phyloP scores from a whole-genome alignment of 2,888 invertebrate genomes.

The Volucella zonaria region DNA sequence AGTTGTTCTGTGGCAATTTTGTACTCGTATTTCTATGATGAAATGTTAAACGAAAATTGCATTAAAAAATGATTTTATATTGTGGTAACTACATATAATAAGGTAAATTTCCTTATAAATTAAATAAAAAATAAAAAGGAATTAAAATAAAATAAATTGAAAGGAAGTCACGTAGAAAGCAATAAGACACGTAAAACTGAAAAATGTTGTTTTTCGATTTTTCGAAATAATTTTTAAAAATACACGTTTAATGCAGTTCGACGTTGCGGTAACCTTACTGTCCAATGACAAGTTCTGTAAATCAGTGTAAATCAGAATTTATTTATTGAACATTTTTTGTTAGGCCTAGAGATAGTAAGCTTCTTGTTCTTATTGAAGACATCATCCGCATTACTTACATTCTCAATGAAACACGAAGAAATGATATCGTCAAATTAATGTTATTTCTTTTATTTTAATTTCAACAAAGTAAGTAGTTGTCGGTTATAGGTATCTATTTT shows the following conservation, averaged over 20 bases:
- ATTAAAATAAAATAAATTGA: conserved; percentile 9
- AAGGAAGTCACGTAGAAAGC: conserved; percentile 52
- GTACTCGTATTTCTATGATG: conserved; percentile 18
- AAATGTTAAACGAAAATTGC: conserved; percentile 21
- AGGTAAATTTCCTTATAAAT: conserved; percentile 5
- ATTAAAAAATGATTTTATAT: background rate
- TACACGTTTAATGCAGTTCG: conserved; percentile 13
- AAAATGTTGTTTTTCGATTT: conserved; percentile 26
- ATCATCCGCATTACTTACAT: conserved; percentile 41
- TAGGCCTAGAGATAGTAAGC: background rate
- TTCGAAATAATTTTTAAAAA: conserved; percentile 1
- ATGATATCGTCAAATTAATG: conserved; percentile 1
- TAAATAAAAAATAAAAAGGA: conserved; percentile 16
- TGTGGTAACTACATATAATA: background rate
- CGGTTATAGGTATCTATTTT: background rate
- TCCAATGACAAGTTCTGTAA: conserved; percentile 30
- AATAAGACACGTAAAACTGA: conserved; percentile 45
- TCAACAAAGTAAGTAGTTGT: conserved; percentile 2
- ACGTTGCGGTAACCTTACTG: conserved; percentile 16
- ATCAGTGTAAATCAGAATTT: conserved; percentile 12
- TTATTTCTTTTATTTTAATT: conserved; percentile 15
- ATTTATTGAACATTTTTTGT: conserved; percentile 11
- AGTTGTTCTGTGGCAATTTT: background rate
- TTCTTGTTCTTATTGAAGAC: conserved; percentile 1
- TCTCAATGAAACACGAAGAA: conserved; percentile 24